Base-by-base conservation (phyloP, 1,140 invertebrate genomes). In the Cyclina sinensis region DNA sequence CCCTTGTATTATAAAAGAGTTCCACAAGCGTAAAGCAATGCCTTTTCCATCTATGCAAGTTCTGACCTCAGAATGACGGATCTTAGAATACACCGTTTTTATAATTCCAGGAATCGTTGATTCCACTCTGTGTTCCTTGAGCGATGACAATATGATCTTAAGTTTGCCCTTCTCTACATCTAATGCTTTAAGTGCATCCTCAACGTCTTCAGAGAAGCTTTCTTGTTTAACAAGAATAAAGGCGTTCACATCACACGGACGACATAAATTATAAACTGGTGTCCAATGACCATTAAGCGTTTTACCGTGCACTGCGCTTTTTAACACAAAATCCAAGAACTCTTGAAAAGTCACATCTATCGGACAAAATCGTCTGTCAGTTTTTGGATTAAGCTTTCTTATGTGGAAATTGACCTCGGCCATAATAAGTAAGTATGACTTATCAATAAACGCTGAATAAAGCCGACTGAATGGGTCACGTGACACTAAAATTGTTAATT, bases 1-100 rank as follows among this genome's bases (percentile, higher is more conserved):
- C 18, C 90, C 90, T 62, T 89, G 80, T 37, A 89, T 86, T 68
- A 86, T 87, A 43, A 89, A 82, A 0, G 85, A 62, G 16, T 5
- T 35, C 89, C 84, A 83, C 7, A 90, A 18, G 4, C 84, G 21
- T 32, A 48, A n/a, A 1, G 54, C 21, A 11, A 87, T 24, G 7
- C n/a, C 39, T 7, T 76, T 76, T 12, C 9, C 32, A 35, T 73
- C 74, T 2, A 78, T 48, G 51, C 89, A 90, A 7, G n/a, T 57
- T 18, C 32, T 30, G 4, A 32, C 14, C n/a, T 68, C 27, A n/a
- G 32, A 18, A 43, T 7, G 11, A 30, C 4, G 70, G 0, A 48
- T 70, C 54, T 2, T 18, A 24, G 21, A 0, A 27, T 18, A 83
- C 30, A 57, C 1, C 21, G 30, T 73, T n/a, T 73, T 32, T 48